Conservation (phyloP, 92 coral and sea anemone genomes). For the Zoanthus solanderi region DNA sequence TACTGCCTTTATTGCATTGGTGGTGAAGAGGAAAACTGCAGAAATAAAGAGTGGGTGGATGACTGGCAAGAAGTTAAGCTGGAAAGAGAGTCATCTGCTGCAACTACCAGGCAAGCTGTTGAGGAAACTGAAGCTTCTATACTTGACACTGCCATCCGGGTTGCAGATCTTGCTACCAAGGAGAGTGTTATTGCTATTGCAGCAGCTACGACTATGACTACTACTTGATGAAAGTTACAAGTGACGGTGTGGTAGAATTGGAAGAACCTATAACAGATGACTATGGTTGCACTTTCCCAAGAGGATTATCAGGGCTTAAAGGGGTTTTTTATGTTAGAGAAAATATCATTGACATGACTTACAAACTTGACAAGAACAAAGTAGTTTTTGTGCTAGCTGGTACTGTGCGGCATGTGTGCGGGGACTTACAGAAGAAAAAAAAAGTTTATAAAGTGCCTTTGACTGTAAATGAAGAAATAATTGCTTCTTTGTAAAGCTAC, state of each 20-base stretch:
- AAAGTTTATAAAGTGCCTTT: conserved; percentile 1
- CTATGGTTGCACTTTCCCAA: conserved; percentile 46
- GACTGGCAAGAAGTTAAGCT: conserved; percentile 65
- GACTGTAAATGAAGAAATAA: neutral
- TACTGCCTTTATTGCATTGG: conserved; percentile 64
- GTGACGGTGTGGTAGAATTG: too few relatives aligned
- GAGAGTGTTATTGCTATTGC: conserved; percentile 66
- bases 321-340: conserved; percentile 55
- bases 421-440: conserved; percentile 1
- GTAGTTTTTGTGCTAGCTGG: conserved; percentile 48
- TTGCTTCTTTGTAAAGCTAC: neutral
- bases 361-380: conserved; percentile 41
- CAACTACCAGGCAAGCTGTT: conserved; percentile 61
- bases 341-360: conserved; percentile 57
- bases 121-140: conserved; percentile 44
- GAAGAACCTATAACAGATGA: too few relatives aligned
- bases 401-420: conserved; percentile 26
- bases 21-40: conserved; percentile 56
- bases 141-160: conserved; percentile 51
- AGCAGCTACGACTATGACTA: conserved; percentile 60
- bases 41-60: conserved; percentile 68
- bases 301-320: conserved; percentile 33
- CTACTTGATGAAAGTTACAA: conserved; percentile 64
- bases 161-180: conserved; percentile 52
- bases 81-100: conserved; percentile 55